Evolutionary conservation across 2,797 vertebrate species (phyloP), one percentile per base, ranked within the genome.

Genomic region (Crypturellus tataupa): DNA sequence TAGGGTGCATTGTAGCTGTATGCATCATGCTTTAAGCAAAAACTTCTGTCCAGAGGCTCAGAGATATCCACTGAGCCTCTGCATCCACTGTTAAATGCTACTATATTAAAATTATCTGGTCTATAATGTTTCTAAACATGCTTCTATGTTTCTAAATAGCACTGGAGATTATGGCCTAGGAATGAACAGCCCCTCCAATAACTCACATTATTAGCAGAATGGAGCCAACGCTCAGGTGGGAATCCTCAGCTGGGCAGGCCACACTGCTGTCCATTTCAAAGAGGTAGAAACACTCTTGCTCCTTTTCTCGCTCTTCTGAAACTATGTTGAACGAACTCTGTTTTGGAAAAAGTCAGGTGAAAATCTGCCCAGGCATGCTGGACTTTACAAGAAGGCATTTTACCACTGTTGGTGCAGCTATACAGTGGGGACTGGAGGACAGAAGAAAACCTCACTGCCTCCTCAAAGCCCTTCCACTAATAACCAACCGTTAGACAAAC

Each of bases 201-300:
- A 98, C 99, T 98, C 95, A 99, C 99, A 98, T 98, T 95, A 99
- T 99, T 59, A 99, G 98, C 14, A 99, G 91, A 91, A 99, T 98
- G 75, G 99, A 98, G 51, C 99, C 99, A 60, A 98, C 80, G 1
- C 99, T 99, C 79, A 99, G 98, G 76, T 97, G 98, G 24, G 98
- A 98, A 62, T 97, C 85, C 87, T 98, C 83, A 44, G 76, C 85
- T 19, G 98, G 98, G 89, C 99, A 99, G 76, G 99, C 98, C 29
- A 98, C 92, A 46, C 96, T 98, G 87, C 99, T 98, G 63, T 99
- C 98, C 98, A 99, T 89, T 97, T 99, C 98, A 96, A 99, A 99
- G 94, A 99, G 98, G 97, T 99, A 99, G 97, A 99, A 99, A 97
- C 99, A 99, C 1, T 98, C 98, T 10, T 89, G 75, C 0, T 78